Base-by-base conservation (phyloP, 2,797 vertebrate genomes). In the Onychomys torridus region DNA sequence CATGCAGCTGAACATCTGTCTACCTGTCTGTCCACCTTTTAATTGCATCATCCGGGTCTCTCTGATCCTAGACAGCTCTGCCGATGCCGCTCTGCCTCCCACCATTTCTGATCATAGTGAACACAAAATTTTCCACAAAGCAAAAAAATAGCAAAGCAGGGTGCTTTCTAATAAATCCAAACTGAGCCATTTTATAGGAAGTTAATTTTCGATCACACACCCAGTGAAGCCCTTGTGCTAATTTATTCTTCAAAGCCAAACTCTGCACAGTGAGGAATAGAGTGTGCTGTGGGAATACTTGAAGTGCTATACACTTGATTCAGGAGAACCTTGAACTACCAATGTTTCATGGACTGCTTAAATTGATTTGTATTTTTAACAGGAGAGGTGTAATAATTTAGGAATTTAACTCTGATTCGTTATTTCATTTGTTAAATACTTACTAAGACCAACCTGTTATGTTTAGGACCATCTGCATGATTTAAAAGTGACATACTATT, bases 1-100 rank as follows among this genome's bases (percentile, higher is more conserved):
- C 97, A 43, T 97, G 98, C 98, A 98, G 96, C 98, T 96, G 96
- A 96, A 78, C 97, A 97, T 98, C 98, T 98, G 98, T 98, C 98
- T 97, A 97, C 97, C 94, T 97, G 98, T 98, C 98, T 98, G 98
- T 98, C 98, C 97, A 98, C 98, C 98, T 99, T 98, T 97, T 98
- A 98, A 98, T 98, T 98, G 98, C 98, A 98, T 97, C 96, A 85
- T 96, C 92, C 96, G 93, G 93, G 71, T 97, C 81, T 94, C 96
- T 94, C 96, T 94, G 97, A 97, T 96, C 91, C 93, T 93, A 81
- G 97, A 95, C 43, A 96, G 84, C 90, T 95, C 98, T 94, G 96
- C 97, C 97, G 75, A 49, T 81, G 95, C 88, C 84, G 67, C 94
- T 95, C 88, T 77, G 90, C 97, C 83, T 71, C 91, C 93, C 27